Evolutionary conservation across 2,113 vertebrate genomes (phyloP).

Genomic region (Desmodus rotundus): DNA sequence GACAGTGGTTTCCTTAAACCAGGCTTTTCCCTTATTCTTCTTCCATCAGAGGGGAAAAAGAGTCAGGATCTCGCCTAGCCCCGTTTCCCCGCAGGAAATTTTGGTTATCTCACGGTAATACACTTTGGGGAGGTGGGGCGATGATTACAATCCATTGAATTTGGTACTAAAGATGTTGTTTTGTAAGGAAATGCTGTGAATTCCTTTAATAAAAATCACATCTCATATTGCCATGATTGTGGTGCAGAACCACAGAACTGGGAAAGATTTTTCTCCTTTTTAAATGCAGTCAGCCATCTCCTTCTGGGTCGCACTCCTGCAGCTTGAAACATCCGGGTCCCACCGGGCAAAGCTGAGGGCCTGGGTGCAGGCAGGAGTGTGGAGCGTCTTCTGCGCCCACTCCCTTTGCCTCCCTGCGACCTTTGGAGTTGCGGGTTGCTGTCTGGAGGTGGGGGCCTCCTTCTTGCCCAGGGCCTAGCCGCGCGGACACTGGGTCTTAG

Average conservation of each 20-base stretch:
- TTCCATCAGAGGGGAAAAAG: neutral
- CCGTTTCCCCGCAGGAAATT: neutral
- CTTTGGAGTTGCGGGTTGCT: neutral
- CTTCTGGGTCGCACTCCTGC: neutral
- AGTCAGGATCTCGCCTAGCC: neutral
- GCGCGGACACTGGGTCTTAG: neutral
- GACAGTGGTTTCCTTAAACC: neutral
- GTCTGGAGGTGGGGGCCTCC: neutral
- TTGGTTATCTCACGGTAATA: neutral
- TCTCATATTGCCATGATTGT: neutral
- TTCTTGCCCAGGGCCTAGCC: neutral
- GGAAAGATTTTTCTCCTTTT: neutral
- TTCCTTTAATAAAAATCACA: neutral
- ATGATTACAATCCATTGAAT: neutral
- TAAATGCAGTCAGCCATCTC: neutral
- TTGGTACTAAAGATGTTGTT: neutral
- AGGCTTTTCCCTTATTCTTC: neutral
- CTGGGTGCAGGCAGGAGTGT: fast-evolving
- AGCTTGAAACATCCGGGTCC: neutral
- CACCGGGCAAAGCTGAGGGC: neutral
- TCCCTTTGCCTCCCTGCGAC: fast-evolving
- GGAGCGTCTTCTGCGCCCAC: neutral
- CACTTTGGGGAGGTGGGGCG: neutral
- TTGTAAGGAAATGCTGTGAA: neutral
- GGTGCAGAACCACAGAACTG: neutral